These are phyloP conservation scores for Oenanthe melanoleuca DNA, from an alignment of 2,113 vertebrate species.

Conservation along the genomic window DNA sequence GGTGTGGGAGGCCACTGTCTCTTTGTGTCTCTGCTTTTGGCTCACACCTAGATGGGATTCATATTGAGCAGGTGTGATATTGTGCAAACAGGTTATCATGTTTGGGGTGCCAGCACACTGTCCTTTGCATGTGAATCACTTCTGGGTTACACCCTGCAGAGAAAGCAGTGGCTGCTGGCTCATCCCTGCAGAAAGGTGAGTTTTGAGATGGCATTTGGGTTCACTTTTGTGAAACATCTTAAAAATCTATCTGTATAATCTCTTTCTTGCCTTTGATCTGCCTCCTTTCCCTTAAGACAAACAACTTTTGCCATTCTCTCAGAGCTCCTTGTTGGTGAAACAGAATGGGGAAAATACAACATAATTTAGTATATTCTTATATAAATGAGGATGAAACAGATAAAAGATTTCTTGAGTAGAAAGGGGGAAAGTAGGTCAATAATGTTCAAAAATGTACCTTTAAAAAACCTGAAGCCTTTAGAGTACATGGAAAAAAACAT, in stretches of 20 bases:
- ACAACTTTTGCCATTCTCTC: neutral
- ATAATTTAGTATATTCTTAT: neutral
- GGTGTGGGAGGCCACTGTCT: neutral
- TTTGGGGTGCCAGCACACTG: neutral
- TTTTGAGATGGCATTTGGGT: neutral
- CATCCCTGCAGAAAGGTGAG: neutral
- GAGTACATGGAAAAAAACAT: neutral
- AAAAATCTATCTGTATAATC: neutral
- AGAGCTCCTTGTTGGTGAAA: neutral
- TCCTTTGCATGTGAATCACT: neutral
- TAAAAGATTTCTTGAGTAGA: neutral
- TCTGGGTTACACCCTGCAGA: neutral
- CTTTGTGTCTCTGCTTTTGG: neutral
- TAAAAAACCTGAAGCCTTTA: neutral
- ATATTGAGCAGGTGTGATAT: neutral
- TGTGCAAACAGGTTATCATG: rapidly evolving
- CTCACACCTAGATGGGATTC: neutral
- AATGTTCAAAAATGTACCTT: neutral
- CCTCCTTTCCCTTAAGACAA: neutral
- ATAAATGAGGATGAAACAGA: neutral
- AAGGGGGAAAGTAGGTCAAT: neutral
- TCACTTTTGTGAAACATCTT: neutral
- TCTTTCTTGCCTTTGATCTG: neutral
- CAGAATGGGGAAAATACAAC: neutral
- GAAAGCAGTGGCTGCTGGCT: neutral